Conservation (phyloP, 2,888 invertebrate genomes). For the Sinelater perroti region DNA sequence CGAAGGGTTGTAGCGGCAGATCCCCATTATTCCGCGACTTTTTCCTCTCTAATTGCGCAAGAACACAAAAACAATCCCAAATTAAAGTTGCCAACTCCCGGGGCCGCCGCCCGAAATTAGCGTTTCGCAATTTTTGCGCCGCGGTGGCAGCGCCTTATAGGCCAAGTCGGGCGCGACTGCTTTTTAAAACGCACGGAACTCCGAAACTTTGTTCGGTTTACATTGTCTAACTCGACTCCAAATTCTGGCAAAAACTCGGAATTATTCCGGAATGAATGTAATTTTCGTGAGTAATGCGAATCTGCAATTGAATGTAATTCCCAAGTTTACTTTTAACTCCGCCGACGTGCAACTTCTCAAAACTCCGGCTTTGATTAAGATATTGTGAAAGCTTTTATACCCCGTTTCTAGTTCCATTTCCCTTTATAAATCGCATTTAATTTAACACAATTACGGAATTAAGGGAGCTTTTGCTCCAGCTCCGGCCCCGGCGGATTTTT, state of each 20-base stretch:
- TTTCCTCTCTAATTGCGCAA: no score
- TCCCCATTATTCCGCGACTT: no score
- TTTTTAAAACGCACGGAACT: constrained; percentile 58
- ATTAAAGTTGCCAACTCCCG: no score
- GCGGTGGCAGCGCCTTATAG: constrained; percentile 47
- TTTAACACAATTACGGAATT: constrained; percentile 35
- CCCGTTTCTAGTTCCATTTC: constrained; percentile 36
- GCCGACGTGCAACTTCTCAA: constrained; percentile 39
- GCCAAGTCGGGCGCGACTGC: constrained; percentile 54
- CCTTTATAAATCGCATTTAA: constrained; percentile 36
- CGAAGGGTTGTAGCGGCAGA: no score
- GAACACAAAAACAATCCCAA: no score
- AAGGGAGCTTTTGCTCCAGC: constrained; percentile 19
- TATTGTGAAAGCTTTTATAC: constrained; percentile 43
- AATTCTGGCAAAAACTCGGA: constrained; percentile 52
- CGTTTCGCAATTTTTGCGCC: constrained; percentile 47
- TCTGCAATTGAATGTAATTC: constrained; percentile 49
- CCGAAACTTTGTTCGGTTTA: constrained; percentile 55
- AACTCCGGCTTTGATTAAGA: constrained; percentile 43
- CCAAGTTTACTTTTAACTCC: constrained; percentile 44
- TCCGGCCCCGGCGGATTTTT: background rate
- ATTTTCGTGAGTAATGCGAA: constrained; percentile 53
- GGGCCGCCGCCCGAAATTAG: no score
- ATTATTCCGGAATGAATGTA: constrained; percentile 59
- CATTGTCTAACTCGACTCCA: constrained; percentile 58